Percentiles rank a stretch among this genome's conserved stretches.
These are phyloP conservation scores for Thymelicus sylvestris DNA, from an alignment of 2,888 invertebrate species.

Conservation along the genomic window DNA sequence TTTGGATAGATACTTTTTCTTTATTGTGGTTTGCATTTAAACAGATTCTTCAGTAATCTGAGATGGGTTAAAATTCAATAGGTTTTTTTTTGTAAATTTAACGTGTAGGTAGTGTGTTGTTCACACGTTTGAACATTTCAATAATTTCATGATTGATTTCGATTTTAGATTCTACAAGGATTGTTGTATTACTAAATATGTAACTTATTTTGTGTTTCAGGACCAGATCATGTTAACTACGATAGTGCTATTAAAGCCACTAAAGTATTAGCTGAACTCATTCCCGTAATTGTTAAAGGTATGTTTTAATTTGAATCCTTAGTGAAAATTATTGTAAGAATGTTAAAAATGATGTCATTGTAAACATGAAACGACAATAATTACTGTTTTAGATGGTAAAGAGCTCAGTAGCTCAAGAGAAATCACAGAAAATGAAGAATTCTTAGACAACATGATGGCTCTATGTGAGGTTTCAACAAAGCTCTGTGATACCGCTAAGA, in stretches of 20 bases:
- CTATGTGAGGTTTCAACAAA: slow-evolving; percentile 53
- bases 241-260: slow-evolving; percentile 53
- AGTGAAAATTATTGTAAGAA: background rate
- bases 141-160: background rate
- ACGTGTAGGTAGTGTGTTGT: too few relatives aligned
- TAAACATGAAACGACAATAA: too few relatives aligned
- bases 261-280: slow-evolving; percentile 49
- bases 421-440: slow-evolving; percentile 48
- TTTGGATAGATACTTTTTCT: too few relatives aligned
- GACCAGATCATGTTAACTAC: slow-evolving; percentile 58
- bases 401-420: slow-evolving; percentile 50
- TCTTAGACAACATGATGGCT: slow-evolving; percentile 54
- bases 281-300: slow-evolving; percentile 59
- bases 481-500: slow-evolving; percentile 54
- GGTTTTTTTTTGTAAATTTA: too few relatives aligned
- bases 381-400: slow-evolving; percentile 51
- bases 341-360: too few relatives aligned
- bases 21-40: too few relatives aligned
- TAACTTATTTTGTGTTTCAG: slow-evolving; percentile 47
- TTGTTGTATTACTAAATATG: background rate
- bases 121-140: too few relatives aligned
- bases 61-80: too few relatives aligned
- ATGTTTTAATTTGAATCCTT: slow-evolving; percentile 19
- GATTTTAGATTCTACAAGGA: background rate
- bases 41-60: too few relatives aligned